Percentiles rank a stretch among this genome's conserved stretches.
These are phyloP conservation scores for Koerneria pararmatus DNA, from an alignment of 2,888 invertebrate species.

Conservation along the genomic window DNA sequence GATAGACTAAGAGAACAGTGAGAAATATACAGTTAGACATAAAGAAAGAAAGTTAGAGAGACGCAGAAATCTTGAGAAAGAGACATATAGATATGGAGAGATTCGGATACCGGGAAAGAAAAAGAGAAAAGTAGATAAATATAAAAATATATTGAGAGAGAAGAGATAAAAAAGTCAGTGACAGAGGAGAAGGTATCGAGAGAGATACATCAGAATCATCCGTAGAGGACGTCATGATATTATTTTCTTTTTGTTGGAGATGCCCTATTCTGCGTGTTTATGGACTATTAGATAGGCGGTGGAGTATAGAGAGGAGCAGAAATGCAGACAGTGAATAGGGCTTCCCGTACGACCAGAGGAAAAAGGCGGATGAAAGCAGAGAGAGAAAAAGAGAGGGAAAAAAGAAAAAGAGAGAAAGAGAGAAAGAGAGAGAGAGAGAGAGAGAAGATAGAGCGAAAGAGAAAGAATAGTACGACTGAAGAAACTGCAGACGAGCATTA, in stretches of 20 bases:
- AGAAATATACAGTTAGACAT: background rate
- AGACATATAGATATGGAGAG: background rate
- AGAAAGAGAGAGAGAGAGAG: background rate
- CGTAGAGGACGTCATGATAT: too few relatives aligned
- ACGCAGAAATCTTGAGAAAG: background rate
- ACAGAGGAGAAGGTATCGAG: background rate
- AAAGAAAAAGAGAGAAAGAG: background rate
- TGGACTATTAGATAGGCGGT: background rate
- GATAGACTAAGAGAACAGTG: background rate
- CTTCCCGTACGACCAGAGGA: too few relatives aligned
- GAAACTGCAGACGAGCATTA: too few relatives aligned
- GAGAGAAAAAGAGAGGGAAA: too few relatives aligned
- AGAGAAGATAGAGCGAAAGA: slow-evolving; percentile 1
- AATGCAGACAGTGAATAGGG: background rate
- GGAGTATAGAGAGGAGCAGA: background rate
- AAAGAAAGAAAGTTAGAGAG: background rate
- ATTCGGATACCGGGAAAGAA: background rate
- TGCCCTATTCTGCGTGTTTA: too few relatives aligned
- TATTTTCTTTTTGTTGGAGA: too few relatives aligned
- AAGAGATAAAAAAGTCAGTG: background rate
- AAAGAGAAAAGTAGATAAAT: background rate
- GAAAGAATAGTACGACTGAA: background rate
- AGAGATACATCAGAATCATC: too few relatives aligned
- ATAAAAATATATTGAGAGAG: background rate
- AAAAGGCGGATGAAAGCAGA: too few relatives aligned